Evolutionary conservation across 1,140 invertebrate genomes (phyloP).

Genomic region (Mizuhopecten yessoensis): DNA sequence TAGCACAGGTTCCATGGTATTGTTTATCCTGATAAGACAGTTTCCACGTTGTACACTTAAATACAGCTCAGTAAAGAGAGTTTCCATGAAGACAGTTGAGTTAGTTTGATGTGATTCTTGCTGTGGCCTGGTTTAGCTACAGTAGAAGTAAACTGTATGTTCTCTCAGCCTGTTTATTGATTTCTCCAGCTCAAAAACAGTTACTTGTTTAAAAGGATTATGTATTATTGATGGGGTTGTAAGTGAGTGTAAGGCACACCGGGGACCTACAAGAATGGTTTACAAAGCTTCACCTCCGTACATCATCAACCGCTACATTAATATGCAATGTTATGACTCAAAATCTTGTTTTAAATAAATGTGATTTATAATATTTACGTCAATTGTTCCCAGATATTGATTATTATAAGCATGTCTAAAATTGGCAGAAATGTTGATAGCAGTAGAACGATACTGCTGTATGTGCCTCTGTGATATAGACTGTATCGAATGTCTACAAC

Average conservation of each 20-base stretch:
- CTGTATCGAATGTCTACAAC: neutral
- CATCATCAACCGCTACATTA: neutral
- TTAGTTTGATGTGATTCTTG: conserved; percentile 20
- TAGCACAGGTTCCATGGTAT: too few relatives aligned
- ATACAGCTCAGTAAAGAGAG: neutral
- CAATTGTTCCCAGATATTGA: neutral
- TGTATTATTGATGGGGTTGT: neutral
- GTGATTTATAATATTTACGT: neutral
- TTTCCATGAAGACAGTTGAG: neutral
- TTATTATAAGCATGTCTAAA: neutral
- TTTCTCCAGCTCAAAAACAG: conserved; percentile 1
- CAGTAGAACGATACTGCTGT: neutral
- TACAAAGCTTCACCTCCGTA: neutral
- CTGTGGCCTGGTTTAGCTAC: neutral
- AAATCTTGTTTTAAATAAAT: conserved; percentile 28
- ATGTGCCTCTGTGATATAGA: neutral
- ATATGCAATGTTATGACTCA: neutral
- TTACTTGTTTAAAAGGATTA: conserved; percentile 39
- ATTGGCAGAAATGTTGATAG: conserved; percentile 2
- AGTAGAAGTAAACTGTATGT: neutral
- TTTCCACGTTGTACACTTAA: neutral
- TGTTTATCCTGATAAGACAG: too few relatives aligned
- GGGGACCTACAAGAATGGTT: neutral
- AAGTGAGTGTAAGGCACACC: conserved; percentile 8
- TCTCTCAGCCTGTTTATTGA: conserved; percentile 38